phyloP scores from a whole-genome alignment of 2,797 vertebrate species.

The Anableps anableps region DNA sequence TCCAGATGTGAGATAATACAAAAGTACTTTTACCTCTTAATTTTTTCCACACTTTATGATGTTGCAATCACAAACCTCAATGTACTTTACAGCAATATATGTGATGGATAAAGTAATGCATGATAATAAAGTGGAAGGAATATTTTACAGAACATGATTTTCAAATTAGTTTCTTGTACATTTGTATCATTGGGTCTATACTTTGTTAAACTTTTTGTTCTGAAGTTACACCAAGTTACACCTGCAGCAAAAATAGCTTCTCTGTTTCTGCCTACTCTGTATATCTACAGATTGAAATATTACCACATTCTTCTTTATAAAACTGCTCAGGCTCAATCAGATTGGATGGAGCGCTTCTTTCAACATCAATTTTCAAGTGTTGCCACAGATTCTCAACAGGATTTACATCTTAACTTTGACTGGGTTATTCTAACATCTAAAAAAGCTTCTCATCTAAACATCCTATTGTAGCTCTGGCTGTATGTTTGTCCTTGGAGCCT shows the following conservation, averaged over 20 bases:
- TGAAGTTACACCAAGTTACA: neutral
- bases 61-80: neutral
- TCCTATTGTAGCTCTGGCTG: neutral
- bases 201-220: neutral
- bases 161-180: neutral
- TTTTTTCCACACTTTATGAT: neutral
- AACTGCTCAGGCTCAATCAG: neutral
- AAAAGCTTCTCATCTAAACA: neutral
- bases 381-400: neutral
- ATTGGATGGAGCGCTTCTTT: neutral
- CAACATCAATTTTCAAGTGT: neutral
- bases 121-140: neutral
- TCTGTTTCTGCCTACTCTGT: neutral
- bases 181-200: neutral
- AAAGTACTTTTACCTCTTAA: neutral
- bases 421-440: neutral
- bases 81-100: neutral
- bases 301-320: neutral
- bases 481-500: too few species aligned
- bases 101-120: neutral
- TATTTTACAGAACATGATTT: neutral
- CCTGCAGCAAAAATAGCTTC: neutral
- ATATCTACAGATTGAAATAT: neutral
- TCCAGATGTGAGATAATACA: neutral
- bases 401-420: slow-evolving; percentile 20